Base-by-base conservation (phyloP, 2,888 invertebrate genomes). In the Drepanosiphum platanoidis region DNA sequence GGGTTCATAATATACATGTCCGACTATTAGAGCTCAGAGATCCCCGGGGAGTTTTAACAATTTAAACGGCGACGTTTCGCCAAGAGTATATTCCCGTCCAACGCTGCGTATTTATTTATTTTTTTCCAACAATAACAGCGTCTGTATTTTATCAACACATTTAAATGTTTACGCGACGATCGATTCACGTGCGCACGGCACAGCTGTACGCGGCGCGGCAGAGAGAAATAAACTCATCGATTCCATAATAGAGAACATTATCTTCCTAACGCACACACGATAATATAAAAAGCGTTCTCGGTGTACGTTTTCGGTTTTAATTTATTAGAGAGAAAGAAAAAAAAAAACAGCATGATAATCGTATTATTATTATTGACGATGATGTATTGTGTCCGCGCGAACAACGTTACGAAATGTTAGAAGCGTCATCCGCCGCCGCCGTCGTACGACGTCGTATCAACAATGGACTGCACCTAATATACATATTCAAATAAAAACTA, bases 401-500 rank as follows among this genome's bases (percentile, higher is more conserved):
- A 66, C 18, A 66, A 66, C 30, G 30, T 64, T 61, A 77, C 39
- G 30, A 18, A 61, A 39, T 30, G 64, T 30, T 78, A 64, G 39
- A 64, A 64, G 5, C 39, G 64, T 78, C 39, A 64, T 64, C 30
- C 30, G 39, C 9, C 18, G 15, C 7, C 36, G 34, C 22, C 74
- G 27, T 78, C 30, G 39, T 64, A 18, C 18, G 15, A 22, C 36
- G 34, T n/a, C 74, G 27, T 78, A 58, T 64, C 9, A 64, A 64
- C 78, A 78, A 78, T 58, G 77, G n/a, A 77, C 77, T 78, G 64
- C 5, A 64, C 39, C 18, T 46, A 68, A 52, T 80, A 70, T 68
- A 46, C 46, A 68, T 46, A 68, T 79, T 79, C 68, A 79, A 46
- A 79, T 79, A 68, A 79, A 46, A 68, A 79, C 79, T 79, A 68